Conservation (phyloP, 2,113 vertebrate genomes). For the Chaetodon auriga region DNA sequence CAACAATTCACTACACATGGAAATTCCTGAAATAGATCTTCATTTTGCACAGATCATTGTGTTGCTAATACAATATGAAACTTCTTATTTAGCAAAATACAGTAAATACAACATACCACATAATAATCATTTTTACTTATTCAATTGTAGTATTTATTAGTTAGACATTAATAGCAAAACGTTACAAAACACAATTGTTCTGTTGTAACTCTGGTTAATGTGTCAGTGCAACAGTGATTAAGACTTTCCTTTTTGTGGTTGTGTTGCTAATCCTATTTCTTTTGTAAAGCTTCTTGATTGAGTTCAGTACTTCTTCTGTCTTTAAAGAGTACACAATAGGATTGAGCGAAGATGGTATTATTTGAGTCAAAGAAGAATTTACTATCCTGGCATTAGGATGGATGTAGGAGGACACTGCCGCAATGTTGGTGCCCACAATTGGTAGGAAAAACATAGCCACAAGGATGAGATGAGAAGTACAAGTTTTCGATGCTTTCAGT, state of each 20-base stretch:
- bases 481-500: constrained; percentile 74
- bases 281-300: constrained; percentile 54
- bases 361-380: constrained; percentile 64
- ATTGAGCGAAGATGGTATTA: constrained; percentile 69
- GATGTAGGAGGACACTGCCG: not conserved
- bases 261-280: not conserved
- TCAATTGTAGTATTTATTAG: not conserved
- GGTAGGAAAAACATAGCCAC: constrained; percentile 70
- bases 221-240: not conserved
- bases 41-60: not conserved
- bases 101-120: not conserved
- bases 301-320: constrained; percentile 72
- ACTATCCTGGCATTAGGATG: constrained; percentile 71
- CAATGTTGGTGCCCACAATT: not conserved
- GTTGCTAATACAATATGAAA: too few relatives aligned
- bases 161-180: not conserved
- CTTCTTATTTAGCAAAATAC: not conserved
- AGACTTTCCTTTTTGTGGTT: not conserved
- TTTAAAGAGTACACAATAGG: constrained; percentile 76
- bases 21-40: not conserved
- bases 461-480: constrained; percentile 75
- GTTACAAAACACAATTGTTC: not conserved
- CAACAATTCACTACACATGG: not conserved
- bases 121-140: not conserved
- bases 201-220: not conserved